These are phyloP conservation scores for Microcebus ravelobensis DNA, from an alignment of 2,113 vertebrate species.

Conservation along the genomic window DNA sequence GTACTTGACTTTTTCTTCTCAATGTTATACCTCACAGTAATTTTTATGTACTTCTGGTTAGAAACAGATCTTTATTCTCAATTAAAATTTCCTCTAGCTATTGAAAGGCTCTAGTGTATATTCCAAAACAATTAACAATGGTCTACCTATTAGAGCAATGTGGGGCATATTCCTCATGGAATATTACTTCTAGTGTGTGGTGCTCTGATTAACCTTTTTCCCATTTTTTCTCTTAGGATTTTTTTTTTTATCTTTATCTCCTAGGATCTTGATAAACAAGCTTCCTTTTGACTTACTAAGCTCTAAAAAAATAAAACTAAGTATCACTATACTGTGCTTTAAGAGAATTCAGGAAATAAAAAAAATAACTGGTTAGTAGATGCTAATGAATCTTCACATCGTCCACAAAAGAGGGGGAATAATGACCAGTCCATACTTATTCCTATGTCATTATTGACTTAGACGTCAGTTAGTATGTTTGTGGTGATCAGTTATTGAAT, in stretches of 20 bases:
- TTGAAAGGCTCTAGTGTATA: not conserved
- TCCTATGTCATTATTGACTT: not conserved
- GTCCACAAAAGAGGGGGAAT: not conserved
- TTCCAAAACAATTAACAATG: not conserved
- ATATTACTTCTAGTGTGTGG: not conserved
- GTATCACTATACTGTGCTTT: not conserved
- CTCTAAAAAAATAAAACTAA: conserved; percentile 7
- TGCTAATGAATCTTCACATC: not conserved
- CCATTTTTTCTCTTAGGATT: not conserved
- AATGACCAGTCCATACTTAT: not conserved
- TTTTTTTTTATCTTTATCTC: not conserved
- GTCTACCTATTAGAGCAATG: not conserved
- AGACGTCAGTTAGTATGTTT: not conserved
- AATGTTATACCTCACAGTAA: not conserved
- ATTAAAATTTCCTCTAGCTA: conserved; percentile 1
- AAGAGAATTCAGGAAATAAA: not conserved
- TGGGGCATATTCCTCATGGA: not conserved
- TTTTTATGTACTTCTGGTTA: conserved; percentile 30
- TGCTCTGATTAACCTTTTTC: not conserved
- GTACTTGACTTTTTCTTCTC: not conserved
- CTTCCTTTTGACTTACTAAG: not conserved
- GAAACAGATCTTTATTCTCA: conserved; percentile 23
- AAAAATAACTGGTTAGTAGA: not conserved
- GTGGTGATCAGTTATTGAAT: not conserved
- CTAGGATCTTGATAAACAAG: not conserved